Conservation (phyloP, 2,113 vertebrate genomes). For the Phylloscopus trochiloides region DNA sequence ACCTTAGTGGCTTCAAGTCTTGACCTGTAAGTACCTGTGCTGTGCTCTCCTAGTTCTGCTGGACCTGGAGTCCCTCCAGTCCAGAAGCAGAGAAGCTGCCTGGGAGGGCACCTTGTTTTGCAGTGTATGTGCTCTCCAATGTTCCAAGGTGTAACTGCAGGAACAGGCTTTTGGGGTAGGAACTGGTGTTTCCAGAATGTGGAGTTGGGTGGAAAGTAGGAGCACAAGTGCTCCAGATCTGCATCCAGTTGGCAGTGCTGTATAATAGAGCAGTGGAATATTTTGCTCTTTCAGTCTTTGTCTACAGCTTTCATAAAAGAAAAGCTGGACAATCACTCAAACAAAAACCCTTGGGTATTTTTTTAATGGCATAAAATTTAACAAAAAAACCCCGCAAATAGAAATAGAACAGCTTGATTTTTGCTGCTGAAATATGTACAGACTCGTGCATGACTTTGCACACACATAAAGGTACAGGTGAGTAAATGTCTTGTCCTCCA, state of each 20-base stretch:
- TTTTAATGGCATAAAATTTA: background rate
- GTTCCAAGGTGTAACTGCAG: background rate
- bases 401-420: background rate
- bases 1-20: background rate
- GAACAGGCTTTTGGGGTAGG: background rate
- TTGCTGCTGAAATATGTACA: background rate
- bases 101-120: background rate
- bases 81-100: rapidly evolving
- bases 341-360: background rate
- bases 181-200: background rate
- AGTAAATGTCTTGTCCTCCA: background rate
- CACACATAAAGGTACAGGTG: background rate
- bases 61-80: background rate
- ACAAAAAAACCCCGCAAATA: background rate
- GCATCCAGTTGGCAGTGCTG: background rate
- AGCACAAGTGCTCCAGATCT: background rate
- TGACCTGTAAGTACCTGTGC: background rate
- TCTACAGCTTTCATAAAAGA: background rate
- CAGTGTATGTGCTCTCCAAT: rapidly evolving
- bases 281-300: background rate
- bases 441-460: background rate
- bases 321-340: background rate
- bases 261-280: background rate
- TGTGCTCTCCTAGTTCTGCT: background rate
- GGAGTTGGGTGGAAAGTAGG: background rate